Conservation (phyloP, 1,140 invertebrate genomes). For the Amyelois transitella region DNA sequence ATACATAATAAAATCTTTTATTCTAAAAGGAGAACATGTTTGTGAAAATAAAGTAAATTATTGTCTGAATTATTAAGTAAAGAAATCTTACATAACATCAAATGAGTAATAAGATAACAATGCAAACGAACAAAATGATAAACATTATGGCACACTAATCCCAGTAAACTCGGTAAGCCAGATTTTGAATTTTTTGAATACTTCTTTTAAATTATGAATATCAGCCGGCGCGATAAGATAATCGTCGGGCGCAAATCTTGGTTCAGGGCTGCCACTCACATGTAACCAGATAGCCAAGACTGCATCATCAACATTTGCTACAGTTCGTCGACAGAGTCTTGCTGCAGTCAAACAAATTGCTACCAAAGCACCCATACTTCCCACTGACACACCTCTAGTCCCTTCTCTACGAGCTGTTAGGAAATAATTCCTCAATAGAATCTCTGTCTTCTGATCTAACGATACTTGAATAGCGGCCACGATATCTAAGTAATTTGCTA, state of each 20-base stretch:
- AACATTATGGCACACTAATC: constrained; percentile 6
- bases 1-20: no score
- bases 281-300: constrained; percentile 63
- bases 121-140: neutral
- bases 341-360: constrained; percentile 42
- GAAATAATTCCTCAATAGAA: constrained; percentile 49
- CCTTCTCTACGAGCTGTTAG: constrained; percentile 48
- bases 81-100: no score
- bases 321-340: constrained; percentile 42
- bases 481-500: constrained; percentile 42
- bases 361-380: constrained; percentile 43
- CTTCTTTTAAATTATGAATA: constrained; percentile 38
- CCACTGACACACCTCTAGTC: constrained; percentile 34
- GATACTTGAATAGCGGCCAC: constrained; percentile 41
- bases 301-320: constrained; percentile 48
- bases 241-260: constrained; percentile 50
- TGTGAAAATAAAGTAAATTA: no score
- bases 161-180: constrained; percentile 58
- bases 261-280: constrained; percentile 43
- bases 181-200: constrained; percentile 40
- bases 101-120: no score
- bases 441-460: constrained; percentile 32
- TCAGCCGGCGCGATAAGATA: constrained; percentile 47
- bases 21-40: no score
- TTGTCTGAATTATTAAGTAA: no score